These are phyloP conservation scores for Pteropus rufus DNA, from an alignment of 2,797 vertebrate genomes.

Conservation along the genomic window DNA sequence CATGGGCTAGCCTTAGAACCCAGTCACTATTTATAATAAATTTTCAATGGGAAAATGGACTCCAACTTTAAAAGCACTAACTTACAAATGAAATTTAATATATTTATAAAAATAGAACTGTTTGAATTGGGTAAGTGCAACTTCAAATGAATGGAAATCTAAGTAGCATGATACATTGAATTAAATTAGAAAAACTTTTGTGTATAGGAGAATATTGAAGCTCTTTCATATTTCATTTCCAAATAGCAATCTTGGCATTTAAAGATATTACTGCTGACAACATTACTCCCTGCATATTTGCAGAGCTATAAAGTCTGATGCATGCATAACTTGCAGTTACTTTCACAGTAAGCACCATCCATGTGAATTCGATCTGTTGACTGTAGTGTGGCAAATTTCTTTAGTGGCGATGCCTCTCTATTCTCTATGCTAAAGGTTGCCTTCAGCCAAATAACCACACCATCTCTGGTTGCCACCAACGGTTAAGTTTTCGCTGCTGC, in stretches of 20 bases:
- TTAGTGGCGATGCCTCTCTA: background rate
- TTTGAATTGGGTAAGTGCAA: background rate
- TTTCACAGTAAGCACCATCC: background rate
- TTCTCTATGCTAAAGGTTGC: background rate
- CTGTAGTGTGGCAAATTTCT: background rate
- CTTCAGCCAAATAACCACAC: background rate
- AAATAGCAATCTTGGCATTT: background rate
- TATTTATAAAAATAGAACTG: background rate
- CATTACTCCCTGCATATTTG: background rate
- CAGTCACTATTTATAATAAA: background rate
- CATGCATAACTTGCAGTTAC: background rate
- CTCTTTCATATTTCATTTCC: conserved; percentile 15
- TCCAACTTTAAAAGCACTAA: conserved; percentile 29
- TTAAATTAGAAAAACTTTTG: conserved; percentile 27
- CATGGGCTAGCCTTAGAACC: background rate
- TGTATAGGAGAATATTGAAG: background rate
- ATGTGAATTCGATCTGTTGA: background rate
- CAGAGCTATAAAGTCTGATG: background rate
- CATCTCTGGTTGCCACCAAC: background rate
- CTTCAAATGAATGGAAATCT: conserved; percentile 53
- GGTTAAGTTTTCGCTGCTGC: background rate
- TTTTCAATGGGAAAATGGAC: background rate
- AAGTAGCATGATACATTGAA: background rate
- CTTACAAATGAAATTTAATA: background rate
- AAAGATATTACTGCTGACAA: background rate